phyloP scores from a whole-genome alignment of 2,797 vertebrate genomes.

The Furcifer pardalis region DNA sequence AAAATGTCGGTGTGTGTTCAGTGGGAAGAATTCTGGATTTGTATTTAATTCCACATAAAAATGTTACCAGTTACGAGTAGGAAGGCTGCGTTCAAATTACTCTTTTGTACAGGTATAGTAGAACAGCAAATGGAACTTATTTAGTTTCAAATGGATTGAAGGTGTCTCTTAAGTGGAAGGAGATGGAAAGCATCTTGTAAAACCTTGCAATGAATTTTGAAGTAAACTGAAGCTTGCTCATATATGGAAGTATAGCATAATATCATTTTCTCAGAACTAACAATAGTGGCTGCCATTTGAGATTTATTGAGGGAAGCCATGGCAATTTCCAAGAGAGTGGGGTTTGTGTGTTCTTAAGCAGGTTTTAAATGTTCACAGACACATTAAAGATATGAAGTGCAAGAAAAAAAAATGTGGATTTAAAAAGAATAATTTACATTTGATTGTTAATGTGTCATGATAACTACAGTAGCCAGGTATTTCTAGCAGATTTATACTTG shows the following conservation, averaged over 20 bases:
- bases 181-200: conserved; percentile 18
- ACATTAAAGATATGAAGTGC: not conserved
- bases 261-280: not conserved
- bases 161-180: conserved; percentile 2
- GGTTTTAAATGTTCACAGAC: not conserved
- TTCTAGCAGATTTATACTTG: too few species aligned
- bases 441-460: too few species aligned
- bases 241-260: conserved; percentile 20
- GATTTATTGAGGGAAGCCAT: not conserved
- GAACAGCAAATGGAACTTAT: conserved; percentile 17
- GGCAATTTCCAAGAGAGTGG: too few species aligned
- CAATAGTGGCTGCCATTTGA: not conserved
- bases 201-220: conserved; percentile 14
- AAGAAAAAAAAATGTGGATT: not conserved
- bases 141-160: conserved; percentile 5
- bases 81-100: conserved; percentile 16
- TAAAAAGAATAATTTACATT: too few species aligned
- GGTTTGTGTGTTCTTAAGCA: not conserved
- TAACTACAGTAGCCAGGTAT: too few species aligned
- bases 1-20: not conserved
- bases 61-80: not conserved
- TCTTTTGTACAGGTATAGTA: not conserved
- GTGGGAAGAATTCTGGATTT: conserved; percentile 39
- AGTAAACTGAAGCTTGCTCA: conserved; percentile 43
- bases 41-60: not conserved